Evolutionary conservation across 2,888 invertebrate species (phyloP).

Genomic region (Spisula subtruncata): DNA sequence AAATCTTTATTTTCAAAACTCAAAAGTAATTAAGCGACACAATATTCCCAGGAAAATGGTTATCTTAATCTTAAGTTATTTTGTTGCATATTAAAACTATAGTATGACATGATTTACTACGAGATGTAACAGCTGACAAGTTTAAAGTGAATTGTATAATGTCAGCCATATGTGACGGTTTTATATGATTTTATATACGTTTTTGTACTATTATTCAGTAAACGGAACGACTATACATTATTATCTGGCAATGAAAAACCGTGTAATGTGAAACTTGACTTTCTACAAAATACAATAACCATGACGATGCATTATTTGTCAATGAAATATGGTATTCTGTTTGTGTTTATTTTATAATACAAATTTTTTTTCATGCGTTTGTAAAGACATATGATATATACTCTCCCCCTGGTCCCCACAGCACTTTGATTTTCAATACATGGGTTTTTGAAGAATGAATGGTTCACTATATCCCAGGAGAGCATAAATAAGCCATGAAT

Average conservation of each 20-base stretch:
- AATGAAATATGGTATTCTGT: neutral
- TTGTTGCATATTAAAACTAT: neutral
- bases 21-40: no score
- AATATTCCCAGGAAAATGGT: no score
- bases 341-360: no score
- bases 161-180: neutral
- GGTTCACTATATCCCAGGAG: no score
- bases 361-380: no score
- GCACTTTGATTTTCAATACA: no score
- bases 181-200: neutral
- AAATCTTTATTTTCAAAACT: no score
- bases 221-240: neutral
- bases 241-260: neutral
- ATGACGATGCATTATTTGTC: neutral
- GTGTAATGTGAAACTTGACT: neutral
- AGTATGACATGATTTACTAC: slow-evolving; percentile 5
- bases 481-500: no score
- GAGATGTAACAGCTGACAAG: neutral
- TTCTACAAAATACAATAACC: slow-evolving; percentile 3
- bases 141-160: neutral
- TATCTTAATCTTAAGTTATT: no score
- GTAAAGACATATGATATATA: no score
- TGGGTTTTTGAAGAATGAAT: no score
- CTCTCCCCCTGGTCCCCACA: no score
- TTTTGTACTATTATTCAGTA: neutral